Percentiles rank a stretch among this genome's conserved stretches.
Evolutionary conservation across 2,888 invertebrate genomes (phyloP).

Genomic region (Sesia bembeciformis): DNA sequence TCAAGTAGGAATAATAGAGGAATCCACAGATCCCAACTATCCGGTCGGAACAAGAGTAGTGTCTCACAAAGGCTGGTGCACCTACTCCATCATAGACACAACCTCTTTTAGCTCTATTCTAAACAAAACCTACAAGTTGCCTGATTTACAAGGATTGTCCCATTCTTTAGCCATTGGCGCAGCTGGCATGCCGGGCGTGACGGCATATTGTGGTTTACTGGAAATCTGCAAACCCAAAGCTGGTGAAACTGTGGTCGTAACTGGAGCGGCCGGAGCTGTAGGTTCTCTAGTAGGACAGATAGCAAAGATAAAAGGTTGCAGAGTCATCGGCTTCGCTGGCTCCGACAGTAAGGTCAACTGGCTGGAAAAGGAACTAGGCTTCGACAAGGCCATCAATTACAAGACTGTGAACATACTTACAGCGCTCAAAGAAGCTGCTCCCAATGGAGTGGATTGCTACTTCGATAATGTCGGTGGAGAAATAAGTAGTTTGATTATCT

Average conservation of each 20-base stretch:
- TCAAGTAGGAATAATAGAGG: constrained; percentile 45
- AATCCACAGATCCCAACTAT: constrained; percentile 70
- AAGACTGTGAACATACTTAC: constrained; percentile 66
- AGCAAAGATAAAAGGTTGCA: constrained; percentile 71
- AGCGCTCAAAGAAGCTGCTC: constrained; percentile 67
- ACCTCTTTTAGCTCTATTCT: constrained; percentile 6
- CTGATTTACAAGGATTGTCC: constrained; percentile 61
- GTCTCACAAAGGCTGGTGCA: constrained; percentile 75
- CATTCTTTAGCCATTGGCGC: constrained; percentile 67
- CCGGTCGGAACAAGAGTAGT: constrained; percentile 71
- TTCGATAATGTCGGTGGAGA: constrained; percentile 82
- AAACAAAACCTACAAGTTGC: constrained; percentile 31
- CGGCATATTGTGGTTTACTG: constrained; percentile 77
- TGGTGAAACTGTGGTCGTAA: constrained; percentile 78
- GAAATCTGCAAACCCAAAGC: constrained; percentile 76
- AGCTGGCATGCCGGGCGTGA: constrained; percentile 77
- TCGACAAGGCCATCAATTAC: constrained; percentile 80
- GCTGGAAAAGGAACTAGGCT: constrained; percentile 74
- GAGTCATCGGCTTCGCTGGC: constrained; percentile 70
- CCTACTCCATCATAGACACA: constrained; percentile 9
- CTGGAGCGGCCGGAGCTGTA: constrained; percentile 79
- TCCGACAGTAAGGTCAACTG: constrained; percentile 77
- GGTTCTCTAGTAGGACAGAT: constrained; percentile 80
- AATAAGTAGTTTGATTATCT: constrained; percentile 62
- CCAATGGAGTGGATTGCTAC: constrained; percentile 79